These are phyloP conservation scores for Tenebrosternarchus preto DNA, from an alignment of 2,113 vertebrate species.

Conservation along the genomic window DNA sequence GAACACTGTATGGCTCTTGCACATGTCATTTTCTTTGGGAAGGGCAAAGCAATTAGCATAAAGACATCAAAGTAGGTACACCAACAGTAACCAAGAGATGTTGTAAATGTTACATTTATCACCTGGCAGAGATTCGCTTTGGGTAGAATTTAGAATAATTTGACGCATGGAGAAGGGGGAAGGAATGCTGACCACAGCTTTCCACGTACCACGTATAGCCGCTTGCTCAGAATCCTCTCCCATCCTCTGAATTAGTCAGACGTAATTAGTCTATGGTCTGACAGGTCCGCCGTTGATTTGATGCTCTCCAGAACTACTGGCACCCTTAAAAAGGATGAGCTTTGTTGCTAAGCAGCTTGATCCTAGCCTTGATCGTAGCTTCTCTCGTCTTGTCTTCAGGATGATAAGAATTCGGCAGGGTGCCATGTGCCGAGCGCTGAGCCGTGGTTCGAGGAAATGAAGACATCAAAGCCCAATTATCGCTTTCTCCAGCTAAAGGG, in stretches of 20 bases:
- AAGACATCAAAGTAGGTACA: not conserved
- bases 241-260: not conserved
- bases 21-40: not conserved
- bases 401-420: too few species aligned
- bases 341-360: too few species aligned
- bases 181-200: not conserved
- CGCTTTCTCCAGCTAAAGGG: not conserved
- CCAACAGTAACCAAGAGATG: not conserved
- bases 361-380: too few species aligned
- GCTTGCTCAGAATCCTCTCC: too few species aligned
- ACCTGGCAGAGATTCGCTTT: not conserved
- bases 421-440: not conserved
- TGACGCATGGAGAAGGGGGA: not conserved
- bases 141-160: not conserved
- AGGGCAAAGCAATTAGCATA: constrained; percentile 9
- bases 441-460: not conserved
- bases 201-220: not conserved
- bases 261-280: too few species aligned
- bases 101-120: not conserved
- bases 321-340: too few species aligned
- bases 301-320: too few species aligned
- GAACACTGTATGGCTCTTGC: not conserved
- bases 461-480: constrained; percentile 15
- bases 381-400: too few species aligned
- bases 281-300: too few species aligned